phyloP scores from a whole-genome alignment of 2,888 invertebrate species.

The Balanococcus diminutus region DNA sequence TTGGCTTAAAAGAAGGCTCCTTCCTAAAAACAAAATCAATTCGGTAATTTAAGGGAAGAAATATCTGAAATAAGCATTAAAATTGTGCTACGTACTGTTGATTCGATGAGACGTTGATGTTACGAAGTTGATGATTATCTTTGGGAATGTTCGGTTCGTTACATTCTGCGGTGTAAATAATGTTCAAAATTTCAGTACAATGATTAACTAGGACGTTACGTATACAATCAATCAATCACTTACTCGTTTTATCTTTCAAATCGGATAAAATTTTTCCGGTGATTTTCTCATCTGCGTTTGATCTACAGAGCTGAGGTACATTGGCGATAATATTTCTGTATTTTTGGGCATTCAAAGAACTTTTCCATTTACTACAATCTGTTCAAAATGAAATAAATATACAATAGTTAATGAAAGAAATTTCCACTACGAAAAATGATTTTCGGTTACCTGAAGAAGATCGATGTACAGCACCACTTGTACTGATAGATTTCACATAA shows the following conservation, averaged over 20 bases:
- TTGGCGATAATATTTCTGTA: not conserved
- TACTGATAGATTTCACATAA: not conserved
- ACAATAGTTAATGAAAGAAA: not conserved
- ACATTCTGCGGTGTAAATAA: not conserved
- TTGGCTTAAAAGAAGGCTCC: not conserved
- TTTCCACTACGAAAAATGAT: too few relatives aligned
- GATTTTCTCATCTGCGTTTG: not conserved
- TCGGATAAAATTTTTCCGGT: not conserved
- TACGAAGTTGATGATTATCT: not conserved
- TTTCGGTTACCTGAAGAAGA: not conserved
- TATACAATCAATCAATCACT: not conserved
- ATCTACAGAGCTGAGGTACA: not conserved
- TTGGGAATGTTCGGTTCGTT: not conserved
- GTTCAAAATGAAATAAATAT: not conserved
- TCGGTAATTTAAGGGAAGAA: not conserved
- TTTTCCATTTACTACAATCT: conserved; percentile 42
- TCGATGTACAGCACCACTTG: not conserved
- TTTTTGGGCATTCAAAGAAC: not conserved
- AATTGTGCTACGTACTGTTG: not conserved
- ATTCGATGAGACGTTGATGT: not conserved
- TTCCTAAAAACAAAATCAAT: not conserved
- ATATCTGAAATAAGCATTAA: not conserved
- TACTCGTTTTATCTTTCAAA: not conserved
- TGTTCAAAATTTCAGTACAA: not conserved
- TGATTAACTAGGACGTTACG: not conserved